Conservation (phyloP, 2,113 vertebrate species). For the Pelecanus crispus region DNA sequence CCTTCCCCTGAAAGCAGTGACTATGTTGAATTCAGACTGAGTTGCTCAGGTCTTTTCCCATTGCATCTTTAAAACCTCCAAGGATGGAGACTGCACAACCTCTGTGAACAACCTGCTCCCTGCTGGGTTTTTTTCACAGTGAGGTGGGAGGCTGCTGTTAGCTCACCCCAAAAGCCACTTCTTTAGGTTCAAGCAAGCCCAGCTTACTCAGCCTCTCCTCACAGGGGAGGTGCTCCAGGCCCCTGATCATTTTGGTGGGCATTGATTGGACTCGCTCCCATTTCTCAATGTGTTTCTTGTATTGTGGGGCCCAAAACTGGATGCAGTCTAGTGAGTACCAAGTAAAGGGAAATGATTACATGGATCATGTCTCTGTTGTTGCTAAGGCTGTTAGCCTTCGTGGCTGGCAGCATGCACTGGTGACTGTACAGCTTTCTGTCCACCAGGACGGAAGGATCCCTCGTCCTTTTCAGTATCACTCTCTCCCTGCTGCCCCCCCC, state of each 20-base stretch:
- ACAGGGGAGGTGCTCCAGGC: neutral
- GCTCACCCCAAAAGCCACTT: neutral
- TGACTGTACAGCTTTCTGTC: neutral
- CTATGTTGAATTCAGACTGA: neutral
- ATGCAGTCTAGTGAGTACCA: neutral
- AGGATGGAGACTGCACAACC: neutral
- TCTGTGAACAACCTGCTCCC: neutral
- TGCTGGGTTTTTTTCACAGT: neutral
- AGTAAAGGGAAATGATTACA: neutral
- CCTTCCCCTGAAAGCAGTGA: neutral
- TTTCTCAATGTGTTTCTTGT: neutral
- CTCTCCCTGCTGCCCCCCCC: neutral
- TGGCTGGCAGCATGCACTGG: accelerated
- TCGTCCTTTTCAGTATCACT: neutral
- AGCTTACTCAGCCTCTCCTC: neutral
- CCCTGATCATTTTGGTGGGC: neutral
- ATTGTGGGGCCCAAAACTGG: neutral
- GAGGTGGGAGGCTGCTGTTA: neutral
- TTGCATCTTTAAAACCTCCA: neutral
- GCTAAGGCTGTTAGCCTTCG: neutral
- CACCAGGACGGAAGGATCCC: neutral
- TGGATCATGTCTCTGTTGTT: neutral
- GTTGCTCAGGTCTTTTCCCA: neutral
- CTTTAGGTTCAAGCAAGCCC: neutral
- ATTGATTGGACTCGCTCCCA: neutral